phyloP scores from a whole-genome alignment of 1,140 invertebrate genomes.

The Macrosteles quadrilineatus region DNA sequence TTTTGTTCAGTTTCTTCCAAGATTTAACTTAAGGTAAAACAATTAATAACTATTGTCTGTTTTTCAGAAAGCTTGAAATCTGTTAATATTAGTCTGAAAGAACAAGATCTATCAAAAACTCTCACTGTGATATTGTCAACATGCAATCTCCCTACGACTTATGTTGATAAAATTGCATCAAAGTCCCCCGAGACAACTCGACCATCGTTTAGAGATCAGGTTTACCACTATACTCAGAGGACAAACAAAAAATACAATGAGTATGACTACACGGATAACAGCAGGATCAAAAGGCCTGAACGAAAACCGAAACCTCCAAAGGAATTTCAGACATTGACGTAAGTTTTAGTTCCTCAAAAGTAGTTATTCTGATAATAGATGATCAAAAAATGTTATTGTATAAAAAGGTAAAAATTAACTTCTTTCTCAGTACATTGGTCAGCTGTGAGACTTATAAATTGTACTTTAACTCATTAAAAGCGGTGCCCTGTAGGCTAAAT shows the following conservation, averaged over 20 bases:
- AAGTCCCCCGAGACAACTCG: background rate
- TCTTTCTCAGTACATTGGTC: no score
- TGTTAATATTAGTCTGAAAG: slow-evolving; percentile 69
- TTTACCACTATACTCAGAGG: slow-evolving; percentile 20
- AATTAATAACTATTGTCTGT: no score
- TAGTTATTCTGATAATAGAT: no score
- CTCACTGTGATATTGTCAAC: slow-evolving; percentile 75
- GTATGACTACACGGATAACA: slow-evolving; percentile 19
- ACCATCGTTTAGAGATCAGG: slow-evolving; percentile 21
- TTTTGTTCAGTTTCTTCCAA: no score
- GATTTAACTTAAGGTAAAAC: no score
- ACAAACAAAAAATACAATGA: background rate
- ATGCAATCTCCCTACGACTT: slow-evolving; percentile 81
- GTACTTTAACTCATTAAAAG: no score
- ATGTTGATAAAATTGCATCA: slow-evolving; percentile 68
- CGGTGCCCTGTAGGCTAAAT: no score
- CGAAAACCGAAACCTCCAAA: background rate
- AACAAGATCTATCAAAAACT: slow-evolving; percentile 69
- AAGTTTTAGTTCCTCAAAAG: no score
- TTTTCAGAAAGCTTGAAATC: slow-evolving; percentile 65
- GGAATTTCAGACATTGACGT: slow-evolving; percentile 15
- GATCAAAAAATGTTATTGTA: no score
- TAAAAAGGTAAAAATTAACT: no score
- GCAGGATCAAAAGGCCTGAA: slow-evolving; percentile 26
- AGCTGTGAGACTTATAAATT: no score